A percentile compares a stretch with the other conserved stretches of the same genome.
phyloP scores from a whole-genome alignment of 1,140 invertebrate genomes.

The Musca domestica region DNA sequence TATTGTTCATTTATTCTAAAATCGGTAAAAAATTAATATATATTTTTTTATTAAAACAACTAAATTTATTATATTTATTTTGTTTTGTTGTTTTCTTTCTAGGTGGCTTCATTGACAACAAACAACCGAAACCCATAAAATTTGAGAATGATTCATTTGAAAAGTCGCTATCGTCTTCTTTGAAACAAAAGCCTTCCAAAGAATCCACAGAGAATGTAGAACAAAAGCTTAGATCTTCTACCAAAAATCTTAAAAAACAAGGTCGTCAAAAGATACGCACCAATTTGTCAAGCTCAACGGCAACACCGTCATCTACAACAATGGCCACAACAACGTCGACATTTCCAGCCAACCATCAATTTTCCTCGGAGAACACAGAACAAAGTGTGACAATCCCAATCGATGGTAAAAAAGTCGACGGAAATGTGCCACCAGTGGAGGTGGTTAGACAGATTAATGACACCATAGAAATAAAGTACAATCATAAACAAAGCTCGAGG shows the following conservation, averaged over 20 bases:
- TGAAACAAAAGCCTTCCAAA: neutral
- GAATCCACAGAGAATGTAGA: slow-evolving; percentile 7
- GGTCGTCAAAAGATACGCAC: slow-evolving; percentile 10
- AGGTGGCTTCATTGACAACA: slow-evolving; percentile 13
- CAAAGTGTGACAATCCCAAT: neutral
- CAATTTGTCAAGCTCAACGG: slow-evolving; percentile 6
- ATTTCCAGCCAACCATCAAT: no score
- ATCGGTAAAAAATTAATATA: neutral
- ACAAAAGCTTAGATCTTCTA: neutral
- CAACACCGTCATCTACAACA: neutral
- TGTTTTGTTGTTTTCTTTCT: neutral
- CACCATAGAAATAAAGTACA: slow-evolving; percentile 35
- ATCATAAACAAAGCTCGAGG: slow-evolving; percentile 18
- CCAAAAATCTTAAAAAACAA: slow-evolving; percentile 9
- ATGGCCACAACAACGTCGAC: neutral
- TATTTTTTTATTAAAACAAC: neutral
- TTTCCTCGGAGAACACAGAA: neutral
- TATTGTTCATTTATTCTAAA: no score
- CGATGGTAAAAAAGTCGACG: slow-evolving; percentile 12
- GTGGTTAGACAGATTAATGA: slow-evolving; percentile 43
- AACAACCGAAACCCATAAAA: neutral
- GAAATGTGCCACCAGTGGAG: slow-evolving; percentile 29
- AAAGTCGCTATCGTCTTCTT: neutral
- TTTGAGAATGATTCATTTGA: neutral
- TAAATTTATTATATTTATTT: neutral